Conservation (phyloP, 2,888 invertebrate species). For the Drosophila merina region DNA sequence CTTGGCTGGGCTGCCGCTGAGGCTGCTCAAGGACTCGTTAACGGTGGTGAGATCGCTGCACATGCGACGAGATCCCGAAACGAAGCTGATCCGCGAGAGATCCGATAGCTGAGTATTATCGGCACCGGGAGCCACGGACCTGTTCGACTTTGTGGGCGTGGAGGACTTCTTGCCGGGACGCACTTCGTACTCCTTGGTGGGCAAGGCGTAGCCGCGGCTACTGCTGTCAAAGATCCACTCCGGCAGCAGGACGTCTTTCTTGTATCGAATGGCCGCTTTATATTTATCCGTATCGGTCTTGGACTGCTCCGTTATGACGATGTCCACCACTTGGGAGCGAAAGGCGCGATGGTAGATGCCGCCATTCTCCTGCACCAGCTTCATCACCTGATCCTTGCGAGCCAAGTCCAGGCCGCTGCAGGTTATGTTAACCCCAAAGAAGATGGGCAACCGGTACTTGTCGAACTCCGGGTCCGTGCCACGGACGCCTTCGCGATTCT, state of each 20-base stretch:
- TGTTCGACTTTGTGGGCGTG: conserved; percentile 87
- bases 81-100: conserved; percentile 80
- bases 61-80: conserved; percentile 57
- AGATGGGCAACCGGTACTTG: conserved; percentile 88
- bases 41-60: conserved; percentile 65
- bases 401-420: conserved; percentile 87
- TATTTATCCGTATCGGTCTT: conserved; percentile 82
- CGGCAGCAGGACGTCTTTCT: conserved; percentile 87
- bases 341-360: conserved; percentile 86
- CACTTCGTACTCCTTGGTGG: conserved; percentile 86
- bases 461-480: conserved; percentile 88
- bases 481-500: conserved; percentile 84
- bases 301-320: conserved; percentile 81
- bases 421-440: conserved; percentile 91
- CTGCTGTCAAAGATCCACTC: conserved; percentile 93
- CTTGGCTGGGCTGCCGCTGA: conserved; percentile 41
- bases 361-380: conserved; percentile 90
- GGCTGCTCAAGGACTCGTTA: conserved; percentile 62
- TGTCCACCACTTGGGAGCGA: conserved; percentile 81
- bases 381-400: conserved; percentile 85
- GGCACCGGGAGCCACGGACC: conserved; percentile 22
- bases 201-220: conserved; percentile 88
- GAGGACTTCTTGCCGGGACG: conserved; percentile 87
- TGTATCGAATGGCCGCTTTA: conserved; percentile 81
- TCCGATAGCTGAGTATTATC: conserved; percentile 80